Conservation (phyloP, 1,140 invertebrate genomes). For the Mizuhopecten yessoensis region DNA sequence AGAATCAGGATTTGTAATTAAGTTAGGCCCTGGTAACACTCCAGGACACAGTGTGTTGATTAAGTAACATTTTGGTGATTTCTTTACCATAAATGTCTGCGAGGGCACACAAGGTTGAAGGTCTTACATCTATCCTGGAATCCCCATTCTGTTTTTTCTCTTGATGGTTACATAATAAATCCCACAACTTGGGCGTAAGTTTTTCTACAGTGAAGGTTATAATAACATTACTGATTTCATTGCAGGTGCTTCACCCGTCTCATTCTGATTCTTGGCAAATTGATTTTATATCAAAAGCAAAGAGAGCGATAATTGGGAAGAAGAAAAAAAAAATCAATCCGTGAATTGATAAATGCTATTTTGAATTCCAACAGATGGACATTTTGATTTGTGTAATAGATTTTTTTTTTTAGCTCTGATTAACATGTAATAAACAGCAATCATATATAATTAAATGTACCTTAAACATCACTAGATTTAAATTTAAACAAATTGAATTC, state of each 20-base stretch:
- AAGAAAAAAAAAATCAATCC: not conserved
- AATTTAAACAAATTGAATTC: not conserved
- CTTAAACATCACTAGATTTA: not conserved
- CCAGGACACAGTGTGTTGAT: not conserved
- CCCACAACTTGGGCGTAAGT: not conserved
- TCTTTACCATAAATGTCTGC: not conserved
- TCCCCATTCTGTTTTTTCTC: too few relatives aligned
- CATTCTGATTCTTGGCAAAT: not conserved
- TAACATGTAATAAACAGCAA: not conserved
- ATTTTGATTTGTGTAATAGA: constrained; percentile 5
- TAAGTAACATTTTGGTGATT: not conserved
- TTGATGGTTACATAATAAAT: constrained; percentile 27
- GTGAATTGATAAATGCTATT: not conserved
- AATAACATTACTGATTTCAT: not conserved
- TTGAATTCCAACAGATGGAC: not conserved
- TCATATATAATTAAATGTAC: too few relatives aligned
- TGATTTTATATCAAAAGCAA: not conserved
- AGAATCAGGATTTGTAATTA: not conserved
- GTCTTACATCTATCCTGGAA: not conserved
- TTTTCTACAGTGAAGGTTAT: not conserved
- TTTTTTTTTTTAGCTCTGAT: not conserved
- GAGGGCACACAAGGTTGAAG: not conserved
- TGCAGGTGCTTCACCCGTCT: not conserved
- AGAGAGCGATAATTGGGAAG: not conserved
- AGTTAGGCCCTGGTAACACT: not conserved